Conservation (phyloP, 2,888 invertebrate species). For the Drosophila kanekoi region DNA sequence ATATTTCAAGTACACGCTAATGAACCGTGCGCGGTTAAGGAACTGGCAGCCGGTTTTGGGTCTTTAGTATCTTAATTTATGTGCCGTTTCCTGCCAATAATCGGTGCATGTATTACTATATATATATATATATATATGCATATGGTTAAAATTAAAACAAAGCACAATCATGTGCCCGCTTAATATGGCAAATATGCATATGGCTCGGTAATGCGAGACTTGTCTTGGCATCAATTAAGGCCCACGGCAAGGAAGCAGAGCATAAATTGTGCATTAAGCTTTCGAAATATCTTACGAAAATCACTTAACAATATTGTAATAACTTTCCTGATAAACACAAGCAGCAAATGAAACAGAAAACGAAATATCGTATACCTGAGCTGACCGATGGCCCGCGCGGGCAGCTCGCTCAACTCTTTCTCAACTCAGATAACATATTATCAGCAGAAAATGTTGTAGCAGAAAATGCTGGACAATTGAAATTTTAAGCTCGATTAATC, state of each 20-base stretch:
- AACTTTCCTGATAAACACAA: conserved; percentile 14
- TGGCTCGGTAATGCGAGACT: conserved; percentile 6
- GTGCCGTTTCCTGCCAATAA: conserved; percentile 62
- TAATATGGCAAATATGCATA: conserved; percentile 16
- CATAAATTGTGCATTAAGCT: conserved; percentile 43
- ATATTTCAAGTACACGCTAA: conserved; percentile 45
- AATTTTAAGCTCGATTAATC: conserved; percentile 67
- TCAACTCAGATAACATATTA: conserved; percentile 55
- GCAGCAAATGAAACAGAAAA: conserved; percentile 5
- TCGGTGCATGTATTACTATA: conserved; percentile 18
- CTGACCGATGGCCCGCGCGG: neutral
- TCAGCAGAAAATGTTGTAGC: conserved; percentile 34
- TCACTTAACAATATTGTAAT: conserved; percentile 46
- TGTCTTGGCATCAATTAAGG: conserved; percentile 9
- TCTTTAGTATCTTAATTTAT: conserved; percentile 62
- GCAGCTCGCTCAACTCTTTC: conserved; percentile 11
- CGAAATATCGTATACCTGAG: neutral
- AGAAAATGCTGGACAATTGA: conserved; percentile 46
- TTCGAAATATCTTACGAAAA: conserved; percentile 22
- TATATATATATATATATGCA: conserved; percentile 15
- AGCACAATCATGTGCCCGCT: conserved; percentile 19
- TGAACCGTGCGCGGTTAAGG: conserved; percentile 36
- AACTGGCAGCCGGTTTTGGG: conserved; percentile 53
- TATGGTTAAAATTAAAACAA: conserved; percentile 36
- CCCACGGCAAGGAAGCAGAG: conserved; percentile 36